phyloP scores from a whole-genome alignment of 2,888 invertebrate genomes.

The Loripinus fragilis region DNA sequence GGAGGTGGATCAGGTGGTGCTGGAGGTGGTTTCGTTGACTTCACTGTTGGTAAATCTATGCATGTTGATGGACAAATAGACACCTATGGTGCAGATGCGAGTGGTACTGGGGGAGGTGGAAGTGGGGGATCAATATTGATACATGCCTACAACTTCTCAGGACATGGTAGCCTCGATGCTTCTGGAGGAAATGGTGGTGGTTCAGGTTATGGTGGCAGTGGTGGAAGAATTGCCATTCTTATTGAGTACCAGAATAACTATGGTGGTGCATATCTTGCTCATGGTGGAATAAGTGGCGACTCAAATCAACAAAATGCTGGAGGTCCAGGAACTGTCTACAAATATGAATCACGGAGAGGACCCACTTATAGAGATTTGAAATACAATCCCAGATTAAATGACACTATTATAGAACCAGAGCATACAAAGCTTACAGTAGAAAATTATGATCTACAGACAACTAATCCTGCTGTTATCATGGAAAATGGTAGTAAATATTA shows the following conservation, averaged over 20 bases:
- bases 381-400: slow-evolving; percentile 70
- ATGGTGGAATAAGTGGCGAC: slow-evolving; percentile 62
- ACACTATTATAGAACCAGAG: slow-evolving; percentile 68
- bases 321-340: slow-evolving; percentile 75
- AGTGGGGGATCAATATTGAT: slow-evolving; percentile 72
- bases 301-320: slow-evolving; percentile 50
- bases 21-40: slow-evolving; percentile 69
- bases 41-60: slow-evolving; percentile 64
- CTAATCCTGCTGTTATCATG: slow-evolving; percentile 73
- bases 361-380: slow-evolving; percentile 75
- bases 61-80: slow-evolving; percentile 71
- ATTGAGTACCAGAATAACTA: slow-evolving; percentile 66
- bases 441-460: slow-evolving; percentile 60
- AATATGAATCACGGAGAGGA: slow-evolving; percentile 72
- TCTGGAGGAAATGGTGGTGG: slow-evolving; percentile 67
- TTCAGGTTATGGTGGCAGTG: slow-evolving; percentile 68
- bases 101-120: slow-evolving; percentile 64
- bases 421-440: slow-evolving; percentile 70
- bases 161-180: slow-evolving; percentile 69
- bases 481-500: slow-evolving; percentile 65
- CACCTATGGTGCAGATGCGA: slow-evolving; percentile 56
- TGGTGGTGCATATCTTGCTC: slow-evolving; percentile 66
- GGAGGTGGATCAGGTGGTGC: slow-evolving; percentile 67
- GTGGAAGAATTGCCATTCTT: slow-evolving; percentile 71
- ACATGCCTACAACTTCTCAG: slow-evolving; percentile 70